phyloP scores from a whole-genome alignment of 1,140 invertebrate genomes.

The Macrotrachela quadricornifera region DNA sequence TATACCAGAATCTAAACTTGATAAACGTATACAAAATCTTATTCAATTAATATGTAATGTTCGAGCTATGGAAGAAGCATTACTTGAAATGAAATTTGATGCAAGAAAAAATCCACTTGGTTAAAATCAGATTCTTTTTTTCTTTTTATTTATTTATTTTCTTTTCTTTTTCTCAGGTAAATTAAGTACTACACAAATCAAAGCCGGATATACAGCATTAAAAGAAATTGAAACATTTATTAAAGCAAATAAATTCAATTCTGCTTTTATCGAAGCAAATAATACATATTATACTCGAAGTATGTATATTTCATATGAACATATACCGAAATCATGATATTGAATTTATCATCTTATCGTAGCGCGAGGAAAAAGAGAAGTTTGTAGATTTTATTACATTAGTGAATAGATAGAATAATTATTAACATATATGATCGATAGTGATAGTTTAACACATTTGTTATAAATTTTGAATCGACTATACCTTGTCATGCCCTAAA shows the following conservation, averaged over 20 bases:
- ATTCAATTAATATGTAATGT: constrained; percentile 31
- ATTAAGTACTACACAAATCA: constrained; percentile 22
- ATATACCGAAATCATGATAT: too few species aligned
- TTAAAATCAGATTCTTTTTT: too few species aligned
- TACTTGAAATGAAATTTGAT: constrained; percentile 32
- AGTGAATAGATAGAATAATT: too few species aligned
- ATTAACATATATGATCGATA: too few species aligned
- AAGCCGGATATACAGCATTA: constrained; percentile 22
- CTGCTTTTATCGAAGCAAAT: constrained; percentile 19
- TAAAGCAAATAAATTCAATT: constrained; percentile 14
- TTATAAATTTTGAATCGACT: too few species aligned
- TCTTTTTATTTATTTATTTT: too few species aligned
- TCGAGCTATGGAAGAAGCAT: constrained; percentile 29
- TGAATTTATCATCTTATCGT: too few species aligned
- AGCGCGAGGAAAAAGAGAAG: too few species aligned
- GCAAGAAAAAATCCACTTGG: constrained; percentile 25
- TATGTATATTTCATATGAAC: too few species aligned
- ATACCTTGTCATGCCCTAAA: too few species aligned
- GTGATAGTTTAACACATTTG: too few species aligned
- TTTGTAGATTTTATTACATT: too few species aligned
- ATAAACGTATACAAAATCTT: constrained; percentile 16
- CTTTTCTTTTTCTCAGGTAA: constrained; percentile 15
- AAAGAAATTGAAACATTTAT: constrained; percentile 24
- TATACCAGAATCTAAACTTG: not conserved
- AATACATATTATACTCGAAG: constrained; percentile 16